Percentiles rank a stretch among this genome's conserved stretches.
These are phyloP conservation scores for Octodonta nipae DNA, from an alignment of 2,888 invertebrate genomes.

Conservation along the genomic window DNA sequence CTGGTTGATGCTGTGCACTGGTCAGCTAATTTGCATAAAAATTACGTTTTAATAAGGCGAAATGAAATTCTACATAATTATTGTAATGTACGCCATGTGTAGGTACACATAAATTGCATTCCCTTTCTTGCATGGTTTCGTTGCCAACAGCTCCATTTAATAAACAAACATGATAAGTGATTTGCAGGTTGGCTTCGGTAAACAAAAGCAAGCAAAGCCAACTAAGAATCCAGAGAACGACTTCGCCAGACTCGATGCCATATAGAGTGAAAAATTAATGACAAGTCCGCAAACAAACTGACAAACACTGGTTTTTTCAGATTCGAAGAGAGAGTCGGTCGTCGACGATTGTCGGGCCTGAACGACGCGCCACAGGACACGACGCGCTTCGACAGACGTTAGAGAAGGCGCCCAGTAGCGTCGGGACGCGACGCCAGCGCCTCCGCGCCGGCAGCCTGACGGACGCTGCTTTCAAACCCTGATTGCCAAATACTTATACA, in stretches of 20 bases:
- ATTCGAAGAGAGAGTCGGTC: slow-evolving; percentile 8
- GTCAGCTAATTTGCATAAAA: too few species aligned
- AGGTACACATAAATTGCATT: too few species aligned
- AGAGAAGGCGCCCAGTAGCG: slow-evolving; percentile 2
- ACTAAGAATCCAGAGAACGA: slow-evolving; percentile 6
- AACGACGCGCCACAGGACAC: slow-evolving; percentile 3
- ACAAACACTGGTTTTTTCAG: slow-evolving; percentile 27
- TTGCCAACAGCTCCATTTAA: slow-evolving; percentile 9
- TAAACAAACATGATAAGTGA: slow-evolving; percentile 10
- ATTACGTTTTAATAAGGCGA: too few species aligned
- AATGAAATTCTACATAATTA: too few species aligned
- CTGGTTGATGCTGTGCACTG: too few species aligned
- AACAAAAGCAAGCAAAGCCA: slow-evolving; percentile 7
- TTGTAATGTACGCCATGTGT: too few species aligned
- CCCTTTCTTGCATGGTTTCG: too few species aligned
- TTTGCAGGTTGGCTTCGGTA: slow-evolving; percentile 8
- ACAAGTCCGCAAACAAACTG: slow-evolving; percentile 31
- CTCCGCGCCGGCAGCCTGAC: slow-evolving; percentile 27
- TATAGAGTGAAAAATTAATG: slow-evolving; percentile 28
- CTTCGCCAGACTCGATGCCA: slow-evolving; percentile 7
- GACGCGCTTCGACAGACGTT: slow-evolving; percentile 34
- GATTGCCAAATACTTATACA: slow-evolving; percentile 28
- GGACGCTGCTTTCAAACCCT: slow-evolving; percentile 21
- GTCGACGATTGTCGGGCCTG: slow-evolving; percentile 19
- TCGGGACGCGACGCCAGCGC: slow-evolving; percentile 11